These are phyloP conservation scores for Stictonetta naevosa DNA, from an alignment of 2,113 vertebrate species.

Conservation along the genomic window DNA sequence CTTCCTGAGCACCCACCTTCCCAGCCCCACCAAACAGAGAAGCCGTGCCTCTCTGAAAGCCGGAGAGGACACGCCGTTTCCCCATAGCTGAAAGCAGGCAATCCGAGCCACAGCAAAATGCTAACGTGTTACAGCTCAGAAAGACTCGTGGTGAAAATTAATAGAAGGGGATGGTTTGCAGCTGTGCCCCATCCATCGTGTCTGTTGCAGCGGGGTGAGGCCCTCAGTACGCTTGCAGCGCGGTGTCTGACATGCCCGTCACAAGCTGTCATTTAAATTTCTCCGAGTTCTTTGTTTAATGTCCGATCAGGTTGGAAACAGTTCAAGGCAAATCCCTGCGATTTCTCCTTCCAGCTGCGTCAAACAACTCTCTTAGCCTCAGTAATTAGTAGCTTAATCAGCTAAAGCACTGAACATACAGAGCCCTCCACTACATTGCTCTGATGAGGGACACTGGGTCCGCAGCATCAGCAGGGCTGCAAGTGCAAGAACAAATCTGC, in stretches of 20 bases:
- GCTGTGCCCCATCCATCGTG: background rate
- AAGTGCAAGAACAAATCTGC: background rate
- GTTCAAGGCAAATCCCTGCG: background rate
- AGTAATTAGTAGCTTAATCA: background rate
- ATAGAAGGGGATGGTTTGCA: background rate
- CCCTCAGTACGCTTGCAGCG: background rate
- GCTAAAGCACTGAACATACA: background rate
- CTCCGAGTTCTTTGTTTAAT: background rate
- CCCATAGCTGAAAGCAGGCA: background rate
- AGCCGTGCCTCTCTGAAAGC: rapidly evolving
- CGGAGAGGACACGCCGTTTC: background rate
- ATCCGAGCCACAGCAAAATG: background rate
- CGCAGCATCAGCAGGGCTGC: background rate
- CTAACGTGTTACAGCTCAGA: background rate
- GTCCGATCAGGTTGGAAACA: background rate
- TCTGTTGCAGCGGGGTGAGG: background rate
- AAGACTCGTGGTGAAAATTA: background rate
- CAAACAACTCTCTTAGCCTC: background rate
- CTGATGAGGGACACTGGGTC: background rate
- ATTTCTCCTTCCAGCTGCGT: background rate
- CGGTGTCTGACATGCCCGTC: background rate
- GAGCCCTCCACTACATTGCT: rapidly evolving
- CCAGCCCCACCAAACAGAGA: background rate
- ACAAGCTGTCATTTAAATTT: background rate
- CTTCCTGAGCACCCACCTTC: background rate